Base-by-base conservation (phyloP, 2,113 vertebrate species). In the Alosa alosa region DNA sequence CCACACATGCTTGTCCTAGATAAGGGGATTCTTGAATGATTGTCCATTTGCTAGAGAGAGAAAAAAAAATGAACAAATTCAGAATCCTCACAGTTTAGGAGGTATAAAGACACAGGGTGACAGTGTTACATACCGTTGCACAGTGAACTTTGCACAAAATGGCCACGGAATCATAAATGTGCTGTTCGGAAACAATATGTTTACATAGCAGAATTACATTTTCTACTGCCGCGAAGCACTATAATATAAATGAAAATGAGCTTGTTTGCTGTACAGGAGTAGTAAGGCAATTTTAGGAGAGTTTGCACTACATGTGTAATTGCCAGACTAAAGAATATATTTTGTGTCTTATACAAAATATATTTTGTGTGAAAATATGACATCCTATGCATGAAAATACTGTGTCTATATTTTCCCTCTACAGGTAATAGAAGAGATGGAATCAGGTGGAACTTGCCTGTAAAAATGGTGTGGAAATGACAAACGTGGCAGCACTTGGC, bases 11-110 rank as follows among this genome's bases (percentile, higher is more conserved):
- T 86, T 17, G 39, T 81, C 87, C 85, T 81, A 88, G 84, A 93
- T 92, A 87, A 92, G 90, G 85, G 87, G 86, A 84, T 90, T 86
- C 87, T 41, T 55, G 85, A 86, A 86, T 82, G 86, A 89, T 72
- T 83, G 46, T 44, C 10, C 50, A 46, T 82, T 87, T 41, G 41
- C 50, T 45, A 84, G 78, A 15, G 47, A 75, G 41, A 31, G 2
- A 57, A 18, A 25, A 75, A n/a, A 47, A 20, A 83, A 60, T 86
- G 64, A 85, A 81, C n/a, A 83, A 81, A 85, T 52, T 83, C 85
- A 88, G 83, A 78, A 86, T 44, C 47, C 86, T 84, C 2, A 9
- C 81, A 86, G 83, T 39, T 50, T 68, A 85, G 39, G 84, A 83
- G 55, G 8, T 49, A 78, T 9, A 1, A 46, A 55, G 64, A 36